Evolutionary conservation across 1,140 invertebrate genomes (phyloP).

Genomic region (Atta cephalotes): DNA sequence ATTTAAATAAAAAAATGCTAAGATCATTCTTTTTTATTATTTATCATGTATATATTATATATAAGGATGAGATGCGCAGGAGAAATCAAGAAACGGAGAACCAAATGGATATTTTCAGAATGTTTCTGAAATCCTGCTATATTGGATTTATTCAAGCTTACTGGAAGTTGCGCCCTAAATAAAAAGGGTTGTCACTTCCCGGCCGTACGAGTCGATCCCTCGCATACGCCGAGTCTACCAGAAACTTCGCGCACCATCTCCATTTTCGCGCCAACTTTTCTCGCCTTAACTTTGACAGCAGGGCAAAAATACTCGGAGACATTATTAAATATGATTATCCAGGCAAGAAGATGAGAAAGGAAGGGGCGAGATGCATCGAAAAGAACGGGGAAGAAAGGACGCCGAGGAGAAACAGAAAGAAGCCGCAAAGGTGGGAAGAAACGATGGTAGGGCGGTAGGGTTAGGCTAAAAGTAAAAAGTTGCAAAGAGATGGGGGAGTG

Average conservation of each 20-base stretch:
- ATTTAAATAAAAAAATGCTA: background rate
- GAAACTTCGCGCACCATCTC: constrained; percentile 56
- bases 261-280: constrained; percentile 76
- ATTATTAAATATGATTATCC: constrained; percentile 86
- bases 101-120: constrained; percentile 57
- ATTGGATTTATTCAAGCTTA: constrained; percentile 85
- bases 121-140: constrained; percentile 70
- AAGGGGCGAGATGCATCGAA: constrained; percentile 21
- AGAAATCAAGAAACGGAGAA: constrained; percentile 17
- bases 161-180: constrained; percentile 84
- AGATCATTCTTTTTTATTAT: background rate
- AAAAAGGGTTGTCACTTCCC: constrained; percentile 85
- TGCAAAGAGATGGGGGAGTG: constrained; percentile 53
- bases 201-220: constrained; percentile 54
- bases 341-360: background rate
- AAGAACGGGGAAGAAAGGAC: constrained; percentile 20
- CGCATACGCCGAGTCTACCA: constrained; percentile 59
- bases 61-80: background rate
- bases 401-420: constrained; percentile 59
- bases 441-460: constrained; percentile 58
- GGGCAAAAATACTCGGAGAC: constrained; percentile 83
- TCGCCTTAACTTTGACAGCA: constrained; percentile 79
- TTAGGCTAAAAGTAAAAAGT: constrained; percentile 82
- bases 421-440: constrained; percentile 49
- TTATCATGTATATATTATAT: background rate